A percentile compares a stretch with the other conserved stretches of the same genome.
These are phyloP conservation scores for Desmodus rotundus DNA, from an alignment of 2,113 vertebrate species.

Conservation along the genomic window DNA sequence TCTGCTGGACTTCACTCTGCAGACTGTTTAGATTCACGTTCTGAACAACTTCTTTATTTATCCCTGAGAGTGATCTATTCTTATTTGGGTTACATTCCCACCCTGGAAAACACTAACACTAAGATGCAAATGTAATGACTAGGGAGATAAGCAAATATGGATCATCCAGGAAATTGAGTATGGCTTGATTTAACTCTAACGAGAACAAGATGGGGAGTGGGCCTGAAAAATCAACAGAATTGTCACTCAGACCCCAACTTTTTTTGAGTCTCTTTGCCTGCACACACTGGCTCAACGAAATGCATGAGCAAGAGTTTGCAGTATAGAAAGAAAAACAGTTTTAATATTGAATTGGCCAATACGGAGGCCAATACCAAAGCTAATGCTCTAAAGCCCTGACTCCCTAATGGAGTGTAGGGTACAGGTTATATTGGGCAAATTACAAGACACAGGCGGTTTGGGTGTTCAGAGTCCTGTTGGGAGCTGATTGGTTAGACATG, in stretches of 20 bases:
- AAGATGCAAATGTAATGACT: background rate
- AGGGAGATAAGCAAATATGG: background rate
- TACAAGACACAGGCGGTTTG: background rate
- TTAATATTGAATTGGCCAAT: background rate
- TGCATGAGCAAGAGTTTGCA: background rate
- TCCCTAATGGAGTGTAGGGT: background rate
- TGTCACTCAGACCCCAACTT: background rate
- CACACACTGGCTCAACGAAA: background rate
- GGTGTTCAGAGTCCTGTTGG: background rate
- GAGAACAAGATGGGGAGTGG: fast-evolving
- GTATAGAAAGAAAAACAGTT: background rate
- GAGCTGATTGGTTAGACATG: background rate
- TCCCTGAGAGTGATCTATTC: background rate
- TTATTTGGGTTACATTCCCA: background rate
- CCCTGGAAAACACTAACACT: background rate
- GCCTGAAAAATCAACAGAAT: background rate
- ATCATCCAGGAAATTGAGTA: background rate
- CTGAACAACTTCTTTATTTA: background rate
- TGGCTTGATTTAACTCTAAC: background rate
- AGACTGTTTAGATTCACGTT: background rate
- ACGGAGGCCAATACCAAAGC: background rate
- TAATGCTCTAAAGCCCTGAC: background rate
- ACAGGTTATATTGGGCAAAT: background rate
- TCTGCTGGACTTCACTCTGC: background rate
- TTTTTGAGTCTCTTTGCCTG: background rate